Percentiles rank a stretch among this genome's conserved stretches.
These are phyloP conservation scores for Trachelus troglodyta DNA, from an alignment of 2,888 invertebrate genomes.

Conservation along the genomic window DNA sequence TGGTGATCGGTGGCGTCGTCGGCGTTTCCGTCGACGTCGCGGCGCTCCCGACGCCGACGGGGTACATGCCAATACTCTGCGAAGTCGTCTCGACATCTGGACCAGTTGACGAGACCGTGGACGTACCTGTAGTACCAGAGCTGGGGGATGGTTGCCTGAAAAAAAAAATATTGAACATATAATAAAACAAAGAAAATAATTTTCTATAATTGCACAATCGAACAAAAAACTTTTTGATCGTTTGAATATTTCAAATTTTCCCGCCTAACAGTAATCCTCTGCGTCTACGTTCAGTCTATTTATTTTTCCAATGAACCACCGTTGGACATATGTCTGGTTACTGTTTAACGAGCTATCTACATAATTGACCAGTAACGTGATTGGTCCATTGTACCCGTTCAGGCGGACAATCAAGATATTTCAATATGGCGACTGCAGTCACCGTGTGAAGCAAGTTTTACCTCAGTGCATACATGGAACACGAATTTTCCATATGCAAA, in stretches of 20 bases:
- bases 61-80: conserved; percentile 54
- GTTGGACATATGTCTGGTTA: not conserved
- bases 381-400: not conserved
- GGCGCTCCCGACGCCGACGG: conserved; percentile 45
- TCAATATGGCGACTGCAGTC: not conserved
- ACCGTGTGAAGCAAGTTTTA: not conserved
- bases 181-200: not conserved
- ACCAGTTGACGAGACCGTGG: conserved; percentile 56
- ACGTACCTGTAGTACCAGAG: conserved; percentile 61
- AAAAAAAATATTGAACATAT: not conserved
- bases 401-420: not conserved
- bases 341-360: not conserved
- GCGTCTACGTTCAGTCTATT: not conserved
- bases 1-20: conserved; percentile 40
- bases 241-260: not conserved
- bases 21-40: conserved; percentile 40
- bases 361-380: not conserved
- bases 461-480: not conserved
- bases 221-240: not conserved
- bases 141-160: conserved; percentile 65
- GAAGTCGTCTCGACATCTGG: conserved; percentile 48
- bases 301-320: not conserved
- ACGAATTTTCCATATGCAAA: not conserved
- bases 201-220: conserved; percentile 30
- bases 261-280: not conserved